These are phyloP conservation scores for Calameuta filiformis DNA, from an alignment of 2,888 invertebrate species.

Conservation along the genomic window DNA sequence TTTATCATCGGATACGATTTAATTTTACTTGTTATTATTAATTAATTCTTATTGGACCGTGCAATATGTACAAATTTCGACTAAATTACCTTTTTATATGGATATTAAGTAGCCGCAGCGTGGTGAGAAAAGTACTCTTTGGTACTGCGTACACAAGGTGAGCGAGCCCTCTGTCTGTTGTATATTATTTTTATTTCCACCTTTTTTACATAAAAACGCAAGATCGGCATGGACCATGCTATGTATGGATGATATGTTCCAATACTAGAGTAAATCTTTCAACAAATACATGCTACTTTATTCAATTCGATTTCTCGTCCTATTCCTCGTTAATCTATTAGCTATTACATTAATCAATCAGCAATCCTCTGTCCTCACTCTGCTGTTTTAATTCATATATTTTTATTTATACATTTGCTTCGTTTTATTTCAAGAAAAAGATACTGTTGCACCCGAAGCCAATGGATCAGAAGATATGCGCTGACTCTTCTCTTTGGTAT, in stretches of 20 bases:
- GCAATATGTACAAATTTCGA: slow-evolving; percentile 60
- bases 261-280: slow-evolving; percentile 64
- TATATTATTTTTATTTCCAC: slow-evolving; percentile 65
- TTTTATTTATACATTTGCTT: background rate
- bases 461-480: background rate
- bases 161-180: slow-evolving; percentile 58
- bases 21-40: slow-evolving; percentile 47
- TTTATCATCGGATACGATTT: slow-evolving; percentile 30
- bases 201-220: slow-evolving; percentile 63
- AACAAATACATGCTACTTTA: slow-evolving; percentile 51
- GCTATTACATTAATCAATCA: background rate
- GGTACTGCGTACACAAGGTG: slow-evolving; percentile 25
- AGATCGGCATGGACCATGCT: slow-evolving; percentile 62
- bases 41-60: slow-evolving; percentile 57
- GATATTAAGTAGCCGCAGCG: slow-evolving; percentile 43
- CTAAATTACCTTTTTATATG: slow-evolving; percentile 54
- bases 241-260: slow-evolving; percentile 64
- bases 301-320: slow-evolving; percentile 28
- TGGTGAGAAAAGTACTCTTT: slow-evolving; percentile 27
- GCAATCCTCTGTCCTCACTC: background rate
- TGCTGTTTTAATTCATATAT: background rate
- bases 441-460: background rate
- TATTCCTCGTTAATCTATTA: background rate
- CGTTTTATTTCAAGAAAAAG: background rate
- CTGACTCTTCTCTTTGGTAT: background rate